Conservation (phyloP, 2,888 invertebrate genomes). For the Drosophila affinis region DNA sequence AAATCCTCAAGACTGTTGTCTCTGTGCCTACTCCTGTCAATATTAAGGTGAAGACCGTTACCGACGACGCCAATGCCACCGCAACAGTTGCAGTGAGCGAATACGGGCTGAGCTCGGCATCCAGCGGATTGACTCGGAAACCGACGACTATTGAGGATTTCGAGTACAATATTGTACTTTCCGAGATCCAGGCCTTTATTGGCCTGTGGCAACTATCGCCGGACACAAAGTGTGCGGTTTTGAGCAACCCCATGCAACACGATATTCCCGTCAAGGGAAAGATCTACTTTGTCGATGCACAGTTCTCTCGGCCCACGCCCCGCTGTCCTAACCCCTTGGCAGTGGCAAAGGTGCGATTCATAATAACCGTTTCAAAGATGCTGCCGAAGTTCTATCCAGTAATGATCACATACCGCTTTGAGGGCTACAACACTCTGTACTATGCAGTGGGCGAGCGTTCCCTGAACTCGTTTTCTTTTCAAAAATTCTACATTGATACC, state of each 20-base stretch:
- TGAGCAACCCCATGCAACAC: conserved; percentile 52
- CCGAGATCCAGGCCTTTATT: conserved; percentile 72
- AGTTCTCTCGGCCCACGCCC: conserved; percentile 79
- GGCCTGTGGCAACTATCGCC: conserved; percentile 74
- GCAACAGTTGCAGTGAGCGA: not conserved
- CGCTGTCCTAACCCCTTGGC: conserved; percentile 81
- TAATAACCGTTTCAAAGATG: conserved; percentile 67
- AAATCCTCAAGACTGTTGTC: not conserved
- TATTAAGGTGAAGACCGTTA: not conserved
- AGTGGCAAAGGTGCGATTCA: conserved; percentile 81
- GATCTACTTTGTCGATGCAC: conserved; percentile 74
- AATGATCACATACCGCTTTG: conserved; percentile 80
- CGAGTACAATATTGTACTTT: conserved; percentile 53
- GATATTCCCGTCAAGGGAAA: conserved; percentile 58
- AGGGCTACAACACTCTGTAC: conserved; percentile 72
- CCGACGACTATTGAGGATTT: conserved; percentile 66
- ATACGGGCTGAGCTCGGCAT: not conserved
- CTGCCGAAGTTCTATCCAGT: conserved; percentile 70
- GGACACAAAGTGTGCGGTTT: conserved; percentile 75
- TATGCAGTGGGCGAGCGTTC: conserved; percentile 66
- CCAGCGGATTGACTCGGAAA: conserved; percentile 24
- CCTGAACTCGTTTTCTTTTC: conserved; percentile 58
- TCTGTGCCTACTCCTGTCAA: not conserved
- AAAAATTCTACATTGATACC: conserved; percentile 75
- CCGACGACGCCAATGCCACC: not conserved